These are phyloP conservation scores for Caenorhabditis angaria DNA, from an alignment of 2,888 invertebrate genomes.

Conservation along the genomic window DNA sequence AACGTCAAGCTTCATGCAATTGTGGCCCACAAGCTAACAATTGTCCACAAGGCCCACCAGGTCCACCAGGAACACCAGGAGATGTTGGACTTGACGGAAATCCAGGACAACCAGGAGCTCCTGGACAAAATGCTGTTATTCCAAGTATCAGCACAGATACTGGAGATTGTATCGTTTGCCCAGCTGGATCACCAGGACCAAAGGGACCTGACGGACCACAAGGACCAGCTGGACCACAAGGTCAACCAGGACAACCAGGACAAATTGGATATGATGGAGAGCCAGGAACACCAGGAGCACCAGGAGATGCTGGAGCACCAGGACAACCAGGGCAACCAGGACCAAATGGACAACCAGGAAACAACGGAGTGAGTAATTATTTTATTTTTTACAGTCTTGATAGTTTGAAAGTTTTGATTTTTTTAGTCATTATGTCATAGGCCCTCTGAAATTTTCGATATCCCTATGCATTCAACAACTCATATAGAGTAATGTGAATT, in stretches of 20 bases:
- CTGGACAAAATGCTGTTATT: constrained; percentile 30
- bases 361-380: constrained; percentile 11
- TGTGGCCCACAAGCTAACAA: constrained; percentile 39
- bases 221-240: constrained; percentile 39
- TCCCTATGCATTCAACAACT: no score
- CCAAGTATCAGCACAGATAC: constrained; percentile 23
- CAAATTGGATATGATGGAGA: constrained; percentile 27
- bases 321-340: constrained; percentile 47
- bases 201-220: constrained; percentile 38
- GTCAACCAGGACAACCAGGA: constrained; percentile 35
- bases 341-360: constrained; percentile 33
- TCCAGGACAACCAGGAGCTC: constrained; percentile 21
- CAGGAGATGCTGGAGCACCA: constrained; percentile 36
- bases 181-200: constrained; percentile 37
- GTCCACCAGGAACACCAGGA: constrained; percentile 47
- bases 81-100: constrained; percentile 23
- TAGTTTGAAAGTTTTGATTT: no score
- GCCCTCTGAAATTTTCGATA: no score
- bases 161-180: constrained; percentile 33
- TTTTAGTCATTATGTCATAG: no score
- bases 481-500: no score
- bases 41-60: constrained; percentile 51
- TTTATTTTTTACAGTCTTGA: no score
- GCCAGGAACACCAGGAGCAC: constrained; percentile 40
- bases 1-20: constrained; percentile 28